Conservation (phyloP, 2,113 vertebrate species). For the pig (Sus scrofa) region DNA sequence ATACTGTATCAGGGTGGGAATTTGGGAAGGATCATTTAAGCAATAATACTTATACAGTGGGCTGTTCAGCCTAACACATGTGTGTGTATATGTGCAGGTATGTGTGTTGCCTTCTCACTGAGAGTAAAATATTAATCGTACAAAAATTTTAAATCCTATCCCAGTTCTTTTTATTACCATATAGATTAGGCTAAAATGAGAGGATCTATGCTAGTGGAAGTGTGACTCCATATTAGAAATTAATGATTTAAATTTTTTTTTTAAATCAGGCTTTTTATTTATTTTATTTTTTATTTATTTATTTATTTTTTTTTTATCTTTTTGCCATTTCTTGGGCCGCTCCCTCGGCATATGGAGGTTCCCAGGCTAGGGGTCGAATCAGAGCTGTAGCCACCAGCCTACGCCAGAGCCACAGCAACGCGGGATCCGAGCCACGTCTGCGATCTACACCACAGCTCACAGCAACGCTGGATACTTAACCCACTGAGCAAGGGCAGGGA, state of each 20-base stretch:
- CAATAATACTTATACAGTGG: background rate
- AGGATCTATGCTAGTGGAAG: slow-evolving; percentile 7
- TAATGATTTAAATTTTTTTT: slow-evolving; percentile 56
- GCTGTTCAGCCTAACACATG: background rate
- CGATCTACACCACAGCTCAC: no score
- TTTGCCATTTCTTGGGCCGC: no score
- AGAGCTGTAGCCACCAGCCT: no score
- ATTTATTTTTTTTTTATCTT: no score
- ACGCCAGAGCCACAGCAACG: no score
- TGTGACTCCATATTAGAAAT: slow-evolving; percentile 54
- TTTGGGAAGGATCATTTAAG: background rate
- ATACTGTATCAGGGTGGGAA: background rate
- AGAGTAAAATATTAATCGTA: background rate
- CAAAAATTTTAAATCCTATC: slow-evolving; percentile 24
- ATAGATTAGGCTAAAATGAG: slow-evolving; percentile 41
- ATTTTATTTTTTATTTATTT: no score
- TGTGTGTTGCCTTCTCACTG: background rate
- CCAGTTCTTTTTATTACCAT: background rate
- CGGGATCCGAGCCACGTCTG: no score
- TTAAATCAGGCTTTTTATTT: no score
- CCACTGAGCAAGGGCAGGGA: no score
- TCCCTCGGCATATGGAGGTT: no score
- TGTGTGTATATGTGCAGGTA: background rate
- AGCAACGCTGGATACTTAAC: no score
- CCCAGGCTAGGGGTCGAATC: no score